Conservation (phyloP, 2,888 invertebrate genomes). For the Parapristionchus giblindavisi region DNA sequence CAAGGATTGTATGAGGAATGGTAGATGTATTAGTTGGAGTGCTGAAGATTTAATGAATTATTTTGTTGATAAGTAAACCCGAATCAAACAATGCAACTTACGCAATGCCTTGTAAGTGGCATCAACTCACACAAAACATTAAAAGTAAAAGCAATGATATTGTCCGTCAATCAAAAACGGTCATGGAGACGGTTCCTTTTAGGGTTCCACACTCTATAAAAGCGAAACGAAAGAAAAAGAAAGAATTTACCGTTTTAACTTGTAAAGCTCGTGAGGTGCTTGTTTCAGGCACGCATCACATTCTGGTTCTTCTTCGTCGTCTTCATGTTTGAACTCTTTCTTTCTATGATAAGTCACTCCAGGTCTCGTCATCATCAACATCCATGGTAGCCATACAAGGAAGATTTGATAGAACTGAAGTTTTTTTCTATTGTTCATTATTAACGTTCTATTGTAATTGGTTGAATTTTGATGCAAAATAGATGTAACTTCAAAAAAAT, state of each 20-base stretch:
- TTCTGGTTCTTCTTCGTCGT: slow-evolving; percentile 22
- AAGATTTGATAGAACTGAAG: slow-evolving; percentile 58
- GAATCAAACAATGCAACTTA: too few relatives aligned
- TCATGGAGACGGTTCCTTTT: too few relatives aligned
- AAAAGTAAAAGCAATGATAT: too few relatives aligned
- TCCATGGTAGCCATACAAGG: slow-evolving; percentile 62
- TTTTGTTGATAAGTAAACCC: too few relatives aligned
- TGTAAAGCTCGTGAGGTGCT: slow-evolving; percentile 7
- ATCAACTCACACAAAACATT: too few relatives aligned
- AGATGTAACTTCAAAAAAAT: neutral
- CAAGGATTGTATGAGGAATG: slow-evolving; percentile 15
- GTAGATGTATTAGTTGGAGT: neutral
- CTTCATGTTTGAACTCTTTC: slow-evolving; percentile 39
- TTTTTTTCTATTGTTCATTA: neutral
- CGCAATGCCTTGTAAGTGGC: too few relatives aligned
- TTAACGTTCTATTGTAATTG: neutral
- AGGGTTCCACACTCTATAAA: too few relatives aligned
- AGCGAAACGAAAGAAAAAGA: too few relatives aligned
- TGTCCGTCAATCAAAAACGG: too few relatives aligned
- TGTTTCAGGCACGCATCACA: slow-evolving; percentile 23
- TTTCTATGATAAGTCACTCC: slow-evolving; percentile 44
- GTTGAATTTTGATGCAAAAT: neutral
- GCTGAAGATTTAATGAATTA: too few relatives aligned
- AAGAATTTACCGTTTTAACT: slow-evolving; percentile 12
- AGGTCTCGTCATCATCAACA: slow-evolving; percentile 60